Evolutionary conservation across 2,888 invertebrate genomes (phyloP).

Genomic region (Aplocera efformata): DNA sequence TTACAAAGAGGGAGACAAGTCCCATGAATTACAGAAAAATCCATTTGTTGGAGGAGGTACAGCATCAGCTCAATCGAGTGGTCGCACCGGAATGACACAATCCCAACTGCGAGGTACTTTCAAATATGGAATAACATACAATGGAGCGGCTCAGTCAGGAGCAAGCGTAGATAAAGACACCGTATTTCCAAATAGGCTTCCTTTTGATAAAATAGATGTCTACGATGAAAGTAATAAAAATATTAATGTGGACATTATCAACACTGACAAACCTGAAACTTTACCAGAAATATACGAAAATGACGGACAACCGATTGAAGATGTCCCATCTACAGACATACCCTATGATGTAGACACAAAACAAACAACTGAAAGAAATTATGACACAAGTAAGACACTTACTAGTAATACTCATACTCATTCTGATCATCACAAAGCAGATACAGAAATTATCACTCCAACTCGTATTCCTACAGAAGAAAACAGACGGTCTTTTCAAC

Average conservation of each 20-base stretch:
- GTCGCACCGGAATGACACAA: constrained; percentile 88
- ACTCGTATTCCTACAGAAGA: constrained; percentile 44
- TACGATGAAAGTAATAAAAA: constrained; percentile 66
- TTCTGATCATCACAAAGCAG: constrained; percentile 59
- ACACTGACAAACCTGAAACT: constrained; percentile 29
- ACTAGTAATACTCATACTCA: constrained; percentile 45
- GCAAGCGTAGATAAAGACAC: constrained; percentile 84
- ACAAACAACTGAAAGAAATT: constrained; percentile 27
- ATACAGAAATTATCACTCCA: constrained; percentile 30
- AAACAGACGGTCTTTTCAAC: constrained; percentile 59
- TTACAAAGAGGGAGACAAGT: constrained; percentile 81
- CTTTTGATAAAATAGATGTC: constrained; percentile 69
- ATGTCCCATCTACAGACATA: constrained; percentile 28
- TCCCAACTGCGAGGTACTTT: constrained; percentile 91
- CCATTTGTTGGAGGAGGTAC: constrained; percentile 88
- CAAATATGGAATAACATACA: constrained; percentile 87
- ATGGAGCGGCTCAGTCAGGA: constrained; percentile 90
- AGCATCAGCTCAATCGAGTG: constrained; percentile 89
- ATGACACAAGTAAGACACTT: constrained; percentile 33
- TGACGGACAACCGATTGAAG: constrained; percentile 18
- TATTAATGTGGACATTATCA: constrained; percentile 51
- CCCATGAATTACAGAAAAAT: constrained; percentile 65
- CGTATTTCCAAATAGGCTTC: constrained; percentile 61
- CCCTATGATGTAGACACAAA: constrained; percentile 36
- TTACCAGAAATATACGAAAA: constrained; percentile 24